Evolutionary conservation across 1,140 invertebrate species (phyloP).

Genomic region (Trichogramma pretiosum): DNA sequence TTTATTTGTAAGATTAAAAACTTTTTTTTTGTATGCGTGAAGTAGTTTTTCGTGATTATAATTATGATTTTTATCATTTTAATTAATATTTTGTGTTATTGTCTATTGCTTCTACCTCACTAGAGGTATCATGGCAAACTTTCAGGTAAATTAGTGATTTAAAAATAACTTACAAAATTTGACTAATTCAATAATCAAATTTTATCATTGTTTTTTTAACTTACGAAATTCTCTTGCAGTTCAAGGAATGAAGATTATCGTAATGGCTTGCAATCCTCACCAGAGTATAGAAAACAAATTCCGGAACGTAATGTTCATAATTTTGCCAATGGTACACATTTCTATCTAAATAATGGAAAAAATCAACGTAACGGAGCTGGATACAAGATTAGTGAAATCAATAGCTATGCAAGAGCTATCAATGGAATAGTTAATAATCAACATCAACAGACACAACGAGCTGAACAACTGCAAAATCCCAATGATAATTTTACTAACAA

Average conservation of each 20-base stretch:
- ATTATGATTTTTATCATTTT: not conserved
- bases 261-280: slow-evolving; percentile 25
- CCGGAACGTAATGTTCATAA: too few species aligned
- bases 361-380: slow-evolving; percentile 23
- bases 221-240: slow-evolving; percentile 31
- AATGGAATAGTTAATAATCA: slow-evolving; percentile 1
- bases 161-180: slow-evolving; percentile 3
- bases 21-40: too few species aligned
- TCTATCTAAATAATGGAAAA: too few species aligned
- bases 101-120: slow-evolving; percentile 18
- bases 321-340: too few species aligned
- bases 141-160: slow-evolving; percentile 33
- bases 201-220: too few species aligned
- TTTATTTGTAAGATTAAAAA: too few species aligned
- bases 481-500: too few species aligned
- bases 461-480: not conserved
- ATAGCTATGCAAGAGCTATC: not conserved
- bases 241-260: slow-evolving; percentile 39
- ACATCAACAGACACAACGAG: slow-evolving; percentile 11
- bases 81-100: not conserved
- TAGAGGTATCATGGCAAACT: slow-evolving; percentile 44
- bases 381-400: slow-evolving; percentile 9
- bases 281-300: slow-evolving; percentile 15
- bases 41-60: too few species aligned
- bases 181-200: slow-evolving; percentile 2